Evolutionary conservation across 92 coral and sea anemone genomes (phyloP).

Genomic region (Paramuricea clavata): DNA sequence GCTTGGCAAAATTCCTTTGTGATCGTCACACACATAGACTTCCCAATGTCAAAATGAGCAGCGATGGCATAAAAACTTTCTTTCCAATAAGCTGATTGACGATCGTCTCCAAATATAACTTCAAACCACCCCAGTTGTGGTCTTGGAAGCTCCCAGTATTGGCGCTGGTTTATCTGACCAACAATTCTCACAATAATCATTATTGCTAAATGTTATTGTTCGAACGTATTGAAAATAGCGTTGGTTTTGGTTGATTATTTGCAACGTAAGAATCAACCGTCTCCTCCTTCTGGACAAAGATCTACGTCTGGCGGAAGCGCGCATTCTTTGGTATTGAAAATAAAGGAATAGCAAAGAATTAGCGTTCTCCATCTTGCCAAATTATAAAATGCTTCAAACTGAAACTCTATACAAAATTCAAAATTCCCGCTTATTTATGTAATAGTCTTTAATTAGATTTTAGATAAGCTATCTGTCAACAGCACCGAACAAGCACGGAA

Average conservation of each 20-base stretch:
- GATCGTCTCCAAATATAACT: conserved; percentile 46
- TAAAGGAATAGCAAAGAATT: conserved; percentile 21
- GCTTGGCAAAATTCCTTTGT: too few relatives aligned
- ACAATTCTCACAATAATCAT: neutral
- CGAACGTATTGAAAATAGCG: neutral
- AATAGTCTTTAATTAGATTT: too few relatives aligned
- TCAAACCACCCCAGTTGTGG: conserved; percentile 73
- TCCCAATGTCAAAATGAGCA: too few relatives aligned
- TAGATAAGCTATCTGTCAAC: too few relatives aligned
- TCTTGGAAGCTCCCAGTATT: conserved; percentile 57
- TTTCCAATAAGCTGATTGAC: conserved; percentile 73
- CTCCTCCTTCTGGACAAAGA: conserved; percentile 10
- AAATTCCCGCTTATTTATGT: too few relatives aligned
- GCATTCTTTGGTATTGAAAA: conserved; percentile 3
- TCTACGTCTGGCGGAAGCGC: conserved; percentile 26
- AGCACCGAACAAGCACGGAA: too few relatives aligned
- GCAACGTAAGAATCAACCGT: conserved; percentile 29
- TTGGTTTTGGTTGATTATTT: too few relatives aligned
- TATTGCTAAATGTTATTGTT: neutral
- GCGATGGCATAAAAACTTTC: too few relatives aligned
- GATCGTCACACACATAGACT: too few relatives aligned
- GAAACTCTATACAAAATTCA: too few relatives aligned
- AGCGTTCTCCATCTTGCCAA: conserved; percentile 34
- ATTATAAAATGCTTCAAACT: too few relatives aligned
- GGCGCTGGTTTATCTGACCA: conserved; percentile 25